Evolutionary conservation across 2,888 invertebrate species (phyloP), one percentile per base, ranked within the genome.

Genomic region (Sarcophaga variegata): DNA sequence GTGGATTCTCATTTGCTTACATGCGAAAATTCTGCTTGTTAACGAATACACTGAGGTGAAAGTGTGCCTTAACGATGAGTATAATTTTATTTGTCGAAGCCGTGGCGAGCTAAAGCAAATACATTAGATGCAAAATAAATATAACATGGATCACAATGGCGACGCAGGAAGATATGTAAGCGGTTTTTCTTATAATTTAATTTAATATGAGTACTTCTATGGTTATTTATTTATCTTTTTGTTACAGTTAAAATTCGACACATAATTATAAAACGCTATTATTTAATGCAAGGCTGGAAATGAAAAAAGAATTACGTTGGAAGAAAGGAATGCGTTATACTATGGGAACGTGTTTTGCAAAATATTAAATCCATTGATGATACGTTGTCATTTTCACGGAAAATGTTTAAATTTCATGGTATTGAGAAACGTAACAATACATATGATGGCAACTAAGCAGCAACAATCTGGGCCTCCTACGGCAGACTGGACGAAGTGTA

Each of bases 391-490:
- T 72, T 62, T 59, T 72, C 71, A 59, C 71, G 71, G 27, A 59
- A 11, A 59, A 25, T 72, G 54, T 72, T 72, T 72, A 25, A 72
- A 59, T 71, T 71, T 71, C 22, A 54, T 71, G 59, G 71, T 8
- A 76, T 76, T 47, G 37, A 77, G 45, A 67, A 67, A 77, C 59
- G 67, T 22, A 54, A 77, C 49, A 77, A 66, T 0, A 63, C 75
- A 2, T 75, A n/a, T 3, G 47, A n/a, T 3, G 47, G 37, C 37
- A 6, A 27, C 4, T 27, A 75, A 77, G 66, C 49, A 17, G 27
- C 11, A 14, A 77, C 54, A 1, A 22, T 37, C 8, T 77, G 77
- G 59, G 77, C 67, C 6, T 66, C 37, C 59, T 77, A 54, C 60
- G 77, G 37, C 25, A 20, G 63, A 74, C 37, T 74, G 63, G 63